Evolutionary conservation across 2,888 invertebrate species (phyloP).

Genomic region (Agonopterix arenella): DNA sequence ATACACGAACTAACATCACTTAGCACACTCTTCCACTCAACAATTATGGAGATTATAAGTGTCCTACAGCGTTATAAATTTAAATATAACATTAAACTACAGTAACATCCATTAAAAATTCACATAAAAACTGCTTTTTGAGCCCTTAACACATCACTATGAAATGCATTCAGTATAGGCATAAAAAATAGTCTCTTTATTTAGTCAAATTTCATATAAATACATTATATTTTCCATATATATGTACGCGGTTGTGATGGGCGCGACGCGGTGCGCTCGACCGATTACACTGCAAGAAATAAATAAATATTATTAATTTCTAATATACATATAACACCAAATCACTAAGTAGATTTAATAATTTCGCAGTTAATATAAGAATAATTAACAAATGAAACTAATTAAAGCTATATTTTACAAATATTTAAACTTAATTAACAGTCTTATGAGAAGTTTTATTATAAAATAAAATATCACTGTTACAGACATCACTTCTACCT

Average conservation of each 20-base stretch:
- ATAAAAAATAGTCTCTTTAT: slow-evolving; percentile 20
- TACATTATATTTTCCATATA: background rate
- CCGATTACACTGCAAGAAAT: slow-evolving; percentile 53
- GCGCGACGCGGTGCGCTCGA: slow-evolving; percentile 20
- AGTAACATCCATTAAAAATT: slow-evolving; percentile 60
- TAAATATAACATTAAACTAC: slow-evolving; percentile 27
- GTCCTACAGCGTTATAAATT: slow-evolving; percentile 20
- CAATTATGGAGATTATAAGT: slow-evolving; percentile 42
- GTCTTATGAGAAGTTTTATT: background rate
- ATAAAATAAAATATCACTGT: background rate
- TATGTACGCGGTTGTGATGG: slow-evolving; percentile 5
- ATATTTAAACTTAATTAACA: background rate
- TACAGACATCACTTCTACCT: slow-evolving; percentile 1
- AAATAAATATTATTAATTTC: slow-evolving; percentile 19
- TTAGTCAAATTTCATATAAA: slow-evolving; percentile 6
- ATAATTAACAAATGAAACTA: slow-evolving; percentile 40
- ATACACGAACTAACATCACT: slow-evolving; percentile 14
- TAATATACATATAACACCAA: slow-evolving; percentile 3
- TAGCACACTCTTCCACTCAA: slow-evolving; percentile 18
- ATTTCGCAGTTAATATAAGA: slow-evolving; percentile 49
- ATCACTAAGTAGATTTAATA: background rate
- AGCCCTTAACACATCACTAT: slow-evolving; percentile 55
- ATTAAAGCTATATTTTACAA: background rate
- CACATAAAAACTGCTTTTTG: slow-evolving; percentile 68
- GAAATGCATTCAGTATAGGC: slow-evolving; percentile 49